Percentiles rank a stretch among this genome's conserved stretches.
phyloP scores from a whole-genome alignment of 2,888 invertebrate genomes.

The Cacoxenus indagator region DNA sequence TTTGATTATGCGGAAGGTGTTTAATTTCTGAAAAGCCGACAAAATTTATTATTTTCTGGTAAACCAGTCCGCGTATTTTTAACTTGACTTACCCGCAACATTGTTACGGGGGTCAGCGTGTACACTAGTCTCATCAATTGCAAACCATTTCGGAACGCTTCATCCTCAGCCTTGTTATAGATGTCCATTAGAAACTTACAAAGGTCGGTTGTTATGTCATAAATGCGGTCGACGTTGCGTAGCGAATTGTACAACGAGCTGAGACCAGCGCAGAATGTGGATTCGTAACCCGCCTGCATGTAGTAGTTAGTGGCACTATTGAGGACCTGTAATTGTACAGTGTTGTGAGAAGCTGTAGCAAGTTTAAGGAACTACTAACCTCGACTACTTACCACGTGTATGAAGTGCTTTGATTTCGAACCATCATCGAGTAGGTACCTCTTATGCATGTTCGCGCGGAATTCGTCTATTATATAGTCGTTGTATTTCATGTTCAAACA shows the following conservation, averaged over 20 bases:
- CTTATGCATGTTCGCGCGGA: too few relatives aligned
- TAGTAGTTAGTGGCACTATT: neutral
- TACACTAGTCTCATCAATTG: slow-evolving; percentile 44
- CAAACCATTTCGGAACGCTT: slow-evolving; percentile 24
- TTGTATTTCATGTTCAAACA: slow-evolving; percentile 47
- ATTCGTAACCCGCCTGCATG: slow-evolving; percentile 54
- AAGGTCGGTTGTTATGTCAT: slow-evolving; percentile 42
- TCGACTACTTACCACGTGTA: neutral
- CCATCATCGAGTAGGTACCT: neutral
- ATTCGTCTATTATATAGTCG: slow-evolving; percentile 51
- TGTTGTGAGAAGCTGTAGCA: too few relatives aligned
- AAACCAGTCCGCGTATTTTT: too few relatives aligned
- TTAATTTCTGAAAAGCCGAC: slow-evolving; percentile 47
- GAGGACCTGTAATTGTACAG: neutral
- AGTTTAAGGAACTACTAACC: too few relatives aligned
- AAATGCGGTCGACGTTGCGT: slow-evolving; percentile 40
- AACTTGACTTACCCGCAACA: slow-evolving; percentile 41
- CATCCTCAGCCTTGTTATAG: slow-evolving; percentile 47
- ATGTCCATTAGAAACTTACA: slow-evolving; percentile 53
- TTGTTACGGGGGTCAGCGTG: slow-evolving; percentile 53
- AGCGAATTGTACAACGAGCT: slow-evolving; percentile 46
- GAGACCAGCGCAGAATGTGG: slow-evolving; percentile 53
- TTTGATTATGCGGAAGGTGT: slow-evolving; percentile 40
- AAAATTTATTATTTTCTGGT: neutral
- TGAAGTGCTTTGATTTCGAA: neutral